Base-by-base conservation (phyloP, 2,888 invertebrate species). In the Mimas tiliae region DNA sequence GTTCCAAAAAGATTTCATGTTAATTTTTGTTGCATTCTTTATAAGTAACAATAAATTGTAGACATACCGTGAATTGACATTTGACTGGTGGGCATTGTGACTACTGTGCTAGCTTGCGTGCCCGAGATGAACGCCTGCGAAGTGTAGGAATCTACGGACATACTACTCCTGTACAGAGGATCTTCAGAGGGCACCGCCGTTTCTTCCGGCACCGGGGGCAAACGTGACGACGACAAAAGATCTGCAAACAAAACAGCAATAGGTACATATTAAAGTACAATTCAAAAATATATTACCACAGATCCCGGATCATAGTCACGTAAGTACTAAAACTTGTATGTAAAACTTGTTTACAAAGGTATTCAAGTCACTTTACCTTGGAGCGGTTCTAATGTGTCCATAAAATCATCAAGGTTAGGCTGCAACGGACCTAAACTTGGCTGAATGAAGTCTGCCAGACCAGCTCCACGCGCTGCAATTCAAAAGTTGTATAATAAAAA, bases 371-470 rank as follows among this genome's bases (percentile, higher is more conserved):
- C 72, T 70, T 83, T 91, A 97, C 97, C 97, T 91, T 96, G 97
- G 72, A 97, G 94, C 8, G 97, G 97, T 89, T 98, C 96, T 86
- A 98, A 94, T 70, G 97, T 97, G 83, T 98, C 98, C 97, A 98
- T 98, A 90, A 98, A 98, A 91, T 98, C 98, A 84, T 98, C 98
- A 81, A 99, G 95, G 92, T 98, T 98, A 72, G 99, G 99, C 91
- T 99, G 99, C 69, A 99, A 94, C 65, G 99, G 98, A 51, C 98
- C 97, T 82, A 99, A 95, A 85, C 99, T 99, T 65, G 99, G 99
- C 93, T 99, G 99, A 88, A 99, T 99, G 84, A 99, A 98, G 93
- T 99, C 99, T 63, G 99, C 98, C 83, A 97, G 95, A 80, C 97
- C 97, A 65, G 98, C 97, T 74, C 96, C 96, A 86, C 97, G 95